Base-by-base conservation (phyloP, 1,140 invertebrate genomes). In the Hyles vespertilio region DNA sequence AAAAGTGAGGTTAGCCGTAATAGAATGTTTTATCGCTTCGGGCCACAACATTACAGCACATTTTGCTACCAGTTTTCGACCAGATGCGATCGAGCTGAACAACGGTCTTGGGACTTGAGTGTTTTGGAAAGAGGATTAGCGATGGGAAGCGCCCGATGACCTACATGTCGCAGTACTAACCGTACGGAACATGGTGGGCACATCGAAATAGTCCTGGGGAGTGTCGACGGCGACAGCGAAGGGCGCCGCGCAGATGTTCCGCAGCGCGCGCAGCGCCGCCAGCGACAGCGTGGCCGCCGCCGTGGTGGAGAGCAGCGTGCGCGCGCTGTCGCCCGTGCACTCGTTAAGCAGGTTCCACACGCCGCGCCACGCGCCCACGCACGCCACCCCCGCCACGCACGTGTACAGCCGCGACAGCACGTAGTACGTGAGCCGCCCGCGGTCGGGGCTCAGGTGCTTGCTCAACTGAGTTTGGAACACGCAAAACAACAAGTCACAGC, bases 361-460 rank as follows among this genome's bases (percentile, higher is more conserved):
- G 0, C 96, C 95, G 1, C 95, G 91, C 95, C 95, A 97, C 32
- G 94, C 94, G 72, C 95, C 96, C 5, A 96, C 95, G 74, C 95
- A 96, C 43, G 93, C 92, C 58, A 95, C 92, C 0, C 93, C 94
- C 67, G 94, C 96, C 50, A 94, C 76, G 53, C 91, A 90, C 3
- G 96, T 96, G 73, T 96, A 96, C 9, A 94, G 50, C 9, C 95
- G 90, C 11, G 95, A 96, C 8, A 91, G 83, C 32, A 93, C 70
- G 65, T 95, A 95, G 74, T 93, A 96, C 36, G 92, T 89, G 10
- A 95, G 79, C 12, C 94, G 81, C 48, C 92, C 92, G 33, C 90
- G 91, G 59, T 95, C 93, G 3, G 94, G 94, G 77, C 93, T 90
- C 3, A 95, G 85, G 10, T 89, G 64, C 5, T 91, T 89, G 67